phyloP scores from a whole-genome alignment of 2,797 vertebrate genomes.

The Pipistrellus nathusii region DNA sequence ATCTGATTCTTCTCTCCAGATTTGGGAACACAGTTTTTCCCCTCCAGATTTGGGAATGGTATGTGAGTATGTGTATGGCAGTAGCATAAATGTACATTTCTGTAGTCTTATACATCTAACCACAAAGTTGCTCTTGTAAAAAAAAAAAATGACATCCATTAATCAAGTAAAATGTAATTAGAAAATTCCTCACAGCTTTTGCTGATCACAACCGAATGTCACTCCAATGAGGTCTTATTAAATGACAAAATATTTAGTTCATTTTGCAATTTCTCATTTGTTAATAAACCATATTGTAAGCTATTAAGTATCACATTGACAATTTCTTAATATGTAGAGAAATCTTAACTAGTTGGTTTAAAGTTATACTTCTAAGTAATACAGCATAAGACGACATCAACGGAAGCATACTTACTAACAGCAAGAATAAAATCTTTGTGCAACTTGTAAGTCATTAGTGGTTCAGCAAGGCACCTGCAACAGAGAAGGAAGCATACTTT shows the following conservation, averaged over 20 bases:
- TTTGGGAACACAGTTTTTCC: not conserved
- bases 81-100: not conserved
- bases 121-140: not conserved
- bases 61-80: not conserved
- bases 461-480: slow-evolving; percentile 95
- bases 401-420: slow-evolving; percentile 93
- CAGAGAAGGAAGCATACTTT: slow-evolving; percentile 18
- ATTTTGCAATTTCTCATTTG: slow-evolving; percentile 7
- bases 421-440: slow-evolving; percentile 98
- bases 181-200: slow-evolving; percentile 5
- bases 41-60: not conserved
- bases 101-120: not conserved
- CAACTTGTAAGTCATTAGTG: slow-evolving; percentile 96
- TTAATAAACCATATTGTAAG: not conserved
- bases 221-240: not conserved
- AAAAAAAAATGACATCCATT: slow-evolving; percentile 8
- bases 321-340: not conserved
- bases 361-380: not conserved
- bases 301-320: not conserved
- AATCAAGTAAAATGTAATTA: not conserved
- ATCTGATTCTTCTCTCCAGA: not conserved
- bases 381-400: not conserved
- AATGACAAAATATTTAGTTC: slow-evolving; percentile 22
- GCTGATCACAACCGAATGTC: not conserved
- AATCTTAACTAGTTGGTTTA: not conserved